A percentile compares a stretch with the other conserved stretches of the same genome.
phyloP scores from a whole-genome alignment of 2,797 vertebrate species.

The Vireo griseus region DNA sequence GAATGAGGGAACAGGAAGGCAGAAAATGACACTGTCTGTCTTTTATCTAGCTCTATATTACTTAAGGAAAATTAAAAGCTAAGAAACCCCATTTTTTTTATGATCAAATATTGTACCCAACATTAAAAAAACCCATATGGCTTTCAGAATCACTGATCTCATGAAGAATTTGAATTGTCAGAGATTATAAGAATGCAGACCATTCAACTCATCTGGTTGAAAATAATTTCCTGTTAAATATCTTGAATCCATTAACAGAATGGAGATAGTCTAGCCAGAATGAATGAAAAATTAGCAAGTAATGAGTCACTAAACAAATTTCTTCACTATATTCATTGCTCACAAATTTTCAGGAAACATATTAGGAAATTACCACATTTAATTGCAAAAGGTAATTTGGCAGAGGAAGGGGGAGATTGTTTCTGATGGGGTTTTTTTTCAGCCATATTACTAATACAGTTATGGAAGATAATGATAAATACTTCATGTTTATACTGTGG shows the following conservation, averaged over 20 bases:
- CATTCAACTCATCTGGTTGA: neutral
- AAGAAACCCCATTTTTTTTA: neutral
- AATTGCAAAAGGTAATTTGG: neutral
- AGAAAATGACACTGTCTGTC: neutral
- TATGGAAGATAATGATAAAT: neutral
- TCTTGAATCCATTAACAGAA: neutral
- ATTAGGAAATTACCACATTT: neutral
- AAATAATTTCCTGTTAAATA: neutral
- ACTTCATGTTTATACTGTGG: neutral
- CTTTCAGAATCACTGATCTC: neutral
- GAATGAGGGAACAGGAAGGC: neutral
- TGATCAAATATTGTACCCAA: neutral
- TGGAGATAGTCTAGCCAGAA: neutral
- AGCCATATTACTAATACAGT: neutral
- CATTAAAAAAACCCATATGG: neutral
- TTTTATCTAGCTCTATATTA: neutral
- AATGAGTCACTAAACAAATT: neutral
- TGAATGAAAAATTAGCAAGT: neutral
- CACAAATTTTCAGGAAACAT: neutral
- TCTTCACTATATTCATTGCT: neutral
- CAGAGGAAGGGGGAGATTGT: neutral
- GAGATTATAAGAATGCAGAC: neutral
- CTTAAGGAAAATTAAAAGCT: neutral
- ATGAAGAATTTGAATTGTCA: neutral
- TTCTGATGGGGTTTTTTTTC: neutral